Percentiles rank a stretch among this genome's conserved stretches.
Evolutionary conservation across 2,797 vertebrate genomes (phyloP).

Genomic region (Phalanger gymnotis): DNA sequence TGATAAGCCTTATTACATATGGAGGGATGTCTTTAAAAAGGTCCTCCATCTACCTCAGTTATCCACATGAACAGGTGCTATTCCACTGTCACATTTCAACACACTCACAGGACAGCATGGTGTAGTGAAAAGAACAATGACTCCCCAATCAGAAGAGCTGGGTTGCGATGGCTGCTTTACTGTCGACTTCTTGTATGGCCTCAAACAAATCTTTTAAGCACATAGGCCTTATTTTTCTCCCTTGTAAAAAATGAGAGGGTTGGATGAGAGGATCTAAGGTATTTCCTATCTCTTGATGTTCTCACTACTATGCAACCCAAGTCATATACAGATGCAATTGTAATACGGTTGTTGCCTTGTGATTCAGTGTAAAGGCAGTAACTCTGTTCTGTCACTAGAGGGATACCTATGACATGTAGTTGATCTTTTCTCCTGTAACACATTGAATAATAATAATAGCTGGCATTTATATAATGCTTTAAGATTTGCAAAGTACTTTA

Average conservation of each 20-base stretch:
- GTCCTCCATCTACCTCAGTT: neutral
- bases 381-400: neutral
- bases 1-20: neutral
- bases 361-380: neutral
- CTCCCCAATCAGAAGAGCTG: neutral
- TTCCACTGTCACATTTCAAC: rapidly evolving
- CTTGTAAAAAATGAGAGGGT: neutral
- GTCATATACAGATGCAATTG: neutral
- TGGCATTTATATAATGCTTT: neutral
- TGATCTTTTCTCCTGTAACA: neutral
- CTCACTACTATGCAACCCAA: neutral
- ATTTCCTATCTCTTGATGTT: neutral
- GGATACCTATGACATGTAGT: neutral
- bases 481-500: neutral
- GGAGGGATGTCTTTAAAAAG: neutral
- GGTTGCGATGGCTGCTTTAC: neutral
- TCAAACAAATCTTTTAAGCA: neutral
- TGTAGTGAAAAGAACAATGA: neutral
- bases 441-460: neutral
- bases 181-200: neutral
- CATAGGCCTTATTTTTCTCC: neutral
- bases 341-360: neutral
- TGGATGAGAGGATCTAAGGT: neutral
- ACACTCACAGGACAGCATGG: neutral
- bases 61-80: rapidly evolving